These are phyloP conservation scores for Aporophyla lueneburgensis DNA, from an alignment of 2,888 invertebrate genomes.

Conservation along the genomic window DNA sequence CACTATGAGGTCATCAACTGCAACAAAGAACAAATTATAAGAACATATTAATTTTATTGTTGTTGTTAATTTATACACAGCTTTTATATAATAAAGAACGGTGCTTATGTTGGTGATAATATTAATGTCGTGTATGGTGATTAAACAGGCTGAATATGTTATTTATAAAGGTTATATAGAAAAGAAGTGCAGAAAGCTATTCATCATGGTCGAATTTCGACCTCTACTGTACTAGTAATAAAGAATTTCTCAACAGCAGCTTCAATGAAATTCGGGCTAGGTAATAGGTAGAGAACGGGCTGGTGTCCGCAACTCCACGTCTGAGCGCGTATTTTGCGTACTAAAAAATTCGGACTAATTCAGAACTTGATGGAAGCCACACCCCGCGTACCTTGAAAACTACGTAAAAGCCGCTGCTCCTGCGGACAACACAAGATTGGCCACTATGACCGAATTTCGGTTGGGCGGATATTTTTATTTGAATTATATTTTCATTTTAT, in stretches of 20 bases:
- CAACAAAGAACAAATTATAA: slow-evolving; percentile 71
- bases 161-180: background rate
- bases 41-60: background rate
- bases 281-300: too few relatives aligned
- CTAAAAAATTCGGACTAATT: too few relatives aligned
- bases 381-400: background rate
- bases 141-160: background rate
- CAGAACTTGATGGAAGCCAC: background rate
- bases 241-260: background rate
- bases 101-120: background rate
- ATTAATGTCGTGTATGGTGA: background rate
- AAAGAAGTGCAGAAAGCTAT: too few relatives aligned
- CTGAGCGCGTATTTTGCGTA: too few relatives aligned
- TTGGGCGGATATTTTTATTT: background rate
- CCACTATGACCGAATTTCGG: too few relatives aligned
- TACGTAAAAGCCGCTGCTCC: background rate
- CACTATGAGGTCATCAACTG: slow-evolving; percentile 95
- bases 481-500: background rate
- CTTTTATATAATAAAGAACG: background rate
- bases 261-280: too few relatives aligned
- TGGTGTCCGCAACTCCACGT: too few relatives aligned
- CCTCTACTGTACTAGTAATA: background rate
- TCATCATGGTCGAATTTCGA: too few relatives aligned
- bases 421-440: too few relatives aligned
- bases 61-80: background rate